A percentile compares a stretch with the other conserved stretches of the same genome.
These are phyloP conservation scores for Branchellion lobata DNA, from an alignment of 2,888 invertebrate genomes.

Conservation along the genomic window DNA sequence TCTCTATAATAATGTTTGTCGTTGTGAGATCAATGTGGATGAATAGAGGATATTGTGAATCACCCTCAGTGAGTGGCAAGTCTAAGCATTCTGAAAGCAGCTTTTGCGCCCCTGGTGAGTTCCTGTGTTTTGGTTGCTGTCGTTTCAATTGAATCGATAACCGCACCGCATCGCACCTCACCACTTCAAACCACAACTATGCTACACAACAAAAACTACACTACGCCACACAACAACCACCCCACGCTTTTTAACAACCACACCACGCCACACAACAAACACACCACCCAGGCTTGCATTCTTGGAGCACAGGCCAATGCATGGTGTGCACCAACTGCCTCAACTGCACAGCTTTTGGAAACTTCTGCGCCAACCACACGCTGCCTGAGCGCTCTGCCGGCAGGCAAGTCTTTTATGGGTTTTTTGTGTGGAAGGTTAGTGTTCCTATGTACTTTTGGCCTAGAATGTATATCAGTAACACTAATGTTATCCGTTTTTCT, in stretches of 20 bases:
- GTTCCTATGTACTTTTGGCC: constrained; percentile 7
- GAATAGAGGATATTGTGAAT: too few species aligned
- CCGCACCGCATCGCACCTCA: too few species aligned
- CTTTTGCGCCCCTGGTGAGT: too few species aligned
- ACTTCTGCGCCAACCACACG: constrained; percentile 76
- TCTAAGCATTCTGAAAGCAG: too few species aligned
- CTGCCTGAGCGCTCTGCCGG: constrained; percentile 80
- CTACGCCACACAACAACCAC: constrained; percentile 3
- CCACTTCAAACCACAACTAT: too few species aligned
- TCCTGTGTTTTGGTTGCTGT: too few species aligned
- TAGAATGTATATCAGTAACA: neutral
- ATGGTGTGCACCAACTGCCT: constrained; percentile 86
- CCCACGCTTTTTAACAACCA: neutral
- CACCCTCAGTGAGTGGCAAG: too few species aligned
- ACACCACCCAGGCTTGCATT: constrained; percentile 68
- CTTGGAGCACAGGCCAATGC: constrained; percentile 78
- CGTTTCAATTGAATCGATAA: too few species aligned
- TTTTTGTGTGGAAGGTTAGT: neutral
- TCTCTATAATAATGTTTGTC: too few species aligned
- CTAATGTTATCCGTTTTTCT: too few species aligned
- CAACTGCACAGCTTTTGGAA: constrained; percentile 89
- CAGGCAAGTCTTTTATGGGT: constrained; percentile 68
- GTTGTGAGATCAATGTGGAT: too few species aligned
- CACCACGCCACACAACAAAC: neutral
- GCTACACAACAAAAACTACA: neutral